Evolutionary conservation across 2,888 invertebrate genomes (phyloP).

Genomic region (Chaetogeoica ovagalla): DNA sequence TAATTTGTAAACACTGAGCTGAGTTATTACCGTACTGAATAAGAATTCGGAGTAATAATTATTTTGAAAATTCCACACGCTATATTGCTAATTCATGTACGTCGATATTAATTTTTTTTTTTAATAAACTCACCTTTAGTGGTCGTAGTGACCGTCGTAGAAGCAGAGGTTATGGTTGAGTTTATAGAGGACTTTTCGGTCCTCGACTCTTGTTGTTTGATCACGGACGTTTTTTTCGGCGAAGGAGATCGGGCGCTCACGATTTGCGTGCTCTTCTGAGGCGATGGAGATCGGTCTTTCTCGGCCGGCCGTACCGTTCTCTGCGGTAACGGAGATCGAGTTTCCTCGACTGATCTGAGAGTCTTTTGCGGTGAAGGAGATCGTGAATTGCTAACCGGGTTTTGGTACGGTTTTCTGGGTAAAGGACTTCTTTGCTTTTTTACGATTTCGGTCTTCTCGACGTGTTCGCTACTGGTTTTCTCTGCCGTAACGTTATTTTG

Average conservation of each 20-base stretch:
- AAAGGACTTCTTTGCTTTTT: conserved; percentile 31
- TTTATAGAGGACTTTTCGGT: conserved; percentile 2
- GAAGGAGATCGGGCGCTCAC: conserved; percentile 46
- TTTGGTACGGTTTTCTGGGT: conserved; percentile 18
- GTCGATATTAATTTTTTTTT: neutral
- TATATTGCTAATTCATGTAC: too few relatives aligned
- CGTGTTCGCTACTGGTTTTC: conserved; percentile 5
- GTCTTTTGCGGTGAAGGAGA: conserved; percentile 53
- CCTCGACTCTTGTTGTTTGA: conserved; percentile 22
- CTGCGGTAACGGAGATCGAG: conserved; percentile 45
- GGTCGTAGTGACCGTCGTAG: conserved; percentile 27
- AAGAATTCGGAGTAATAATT: too few relatives aligned
- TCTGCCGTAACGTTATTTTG: neutral
- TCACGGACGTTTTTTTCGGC: conserved; percentile 27
- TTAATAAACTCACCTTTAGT: conserved; percentile 26
- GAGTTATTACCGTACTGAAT: too few relatives aligned
- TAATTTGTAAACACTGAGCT: too few relatives aligned
- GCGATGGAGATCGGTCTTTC: conserved; percentile 33
- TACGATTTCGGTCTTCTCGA: conserved; percentile 4
- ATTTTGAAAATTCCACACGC: too few relatives aligned
- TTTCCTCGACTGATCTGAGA: conserved; percentile 10
- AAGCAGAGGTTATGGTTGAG: conserved; percentile 12
- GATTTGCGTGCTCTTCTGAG: neutral
- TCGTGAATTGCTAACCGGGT: neutral
- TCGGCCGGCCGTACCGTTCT: conserved; percentile 28